Percentiles rank a stretch among this genome's conserved stretches.
Conservation (phyloP, 2,797 vertebrate species). For the Lacerta bilineata region DNA sequence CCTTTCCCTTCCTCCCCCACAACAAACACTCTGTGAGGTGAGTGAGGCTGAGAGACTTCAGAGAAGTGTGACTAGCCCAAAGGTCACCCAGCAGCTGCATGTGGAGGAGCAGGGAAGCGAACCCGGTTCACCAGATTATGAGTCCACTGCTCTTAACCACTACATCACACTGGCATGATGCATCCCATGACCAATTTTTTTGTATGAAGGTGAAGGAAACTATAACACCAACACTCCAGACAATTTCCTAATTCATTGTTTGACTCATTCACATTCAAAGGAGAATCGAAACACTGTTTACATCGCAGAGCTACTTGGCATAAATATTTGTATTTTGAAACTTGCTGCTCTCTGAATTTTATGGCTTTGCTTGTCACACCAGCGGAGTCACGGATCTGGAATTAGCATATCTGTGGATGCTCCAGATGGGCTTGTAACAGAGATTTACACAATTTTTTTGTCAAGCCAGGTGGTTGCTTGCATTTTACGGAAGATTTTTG, state of each 20-base stretch:
- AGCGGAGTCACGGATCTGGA: slow-evolving; percentile 34
- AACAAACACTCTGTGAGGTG: no score
- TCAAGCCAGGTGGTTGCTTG: slow-evolving; percentile 21
- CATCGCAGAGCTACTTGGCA: slow-evolving; percentile 44
- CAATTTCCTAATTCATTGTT: neutral
- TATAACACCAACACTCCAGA: neutral
- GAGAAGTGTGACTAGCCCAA: no score
- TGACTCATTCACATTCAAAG: neutral
- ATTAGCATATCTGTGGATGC: slow-evolving; percentile 61
- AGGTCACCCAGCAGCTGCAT: no score
- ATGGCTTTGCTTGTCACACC: neutral
- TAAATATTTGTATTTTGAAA: slow-evolving; percentile 61
- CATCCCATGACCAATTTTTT: neutral
- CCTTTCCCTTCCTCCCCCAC: no score
- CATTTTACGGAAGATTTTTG: slow-evolving; percentile 17
- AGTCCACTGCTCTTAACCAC: no score
- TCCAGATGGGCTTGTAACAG: slow-evolving; percentile 58
- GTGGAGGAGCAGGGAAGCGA: no score
- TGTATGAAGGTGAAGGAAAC: neutral
- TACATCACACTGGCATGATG: no score
- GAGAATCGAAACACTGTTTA: slow-evolving; percentile 6
- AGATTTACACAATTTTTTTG: slow-evolving; percentile 62
- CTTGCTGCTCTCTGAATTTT: slow-evolving; percentile 62
- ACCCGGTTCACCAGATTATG: no score
- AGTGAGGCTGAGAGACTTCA: no score